phyloP scores from a whole-genome alignment of 2,113 vertebrate species.

The Lepidothrix coronata region DNA sequence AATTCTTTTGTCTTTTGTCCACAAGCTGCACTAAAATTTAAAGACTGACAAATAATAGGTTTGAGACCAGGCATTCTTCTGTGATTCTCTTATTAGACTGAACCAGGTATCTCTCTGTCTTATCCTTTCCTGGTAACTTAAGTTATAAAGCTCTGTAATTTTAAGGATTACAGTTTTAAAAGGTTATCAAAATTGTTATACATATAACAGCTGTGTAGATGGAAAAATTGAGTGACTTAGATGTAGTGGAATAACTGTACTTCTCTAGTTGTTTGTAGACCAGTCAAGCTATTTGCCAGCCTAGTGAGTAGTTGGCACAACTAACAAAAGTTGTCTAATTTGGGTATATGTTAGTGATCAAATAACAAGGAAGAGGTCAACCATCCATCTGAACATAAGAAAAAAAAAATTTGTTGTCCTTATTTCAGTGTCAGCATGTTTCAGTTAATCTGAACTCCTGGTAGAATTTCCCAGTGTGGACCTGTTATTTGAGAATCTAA shows the following conservation, averaged over 20 bases:
- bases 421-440: background rate
- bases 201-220: background rate
- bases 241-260: background rate
- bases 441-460: background rate
- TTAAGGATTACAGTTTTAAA: background rate
- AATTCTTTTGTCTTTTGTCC: conserved; percentile 6
- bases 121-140: background rate
- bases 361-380: background rate
- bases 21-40: conserved; percentile 13
- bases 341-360: background rate
- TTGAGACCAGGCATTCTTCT: background rate
- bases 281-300: background rate
- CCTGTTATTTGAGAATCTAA: background rate
- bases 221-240: background rate
- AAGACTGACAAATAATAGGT: conserved; percentile 19
- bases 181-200: background rate
- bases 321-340: background rate
- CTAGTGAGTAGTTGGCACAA: background rate
- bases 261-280: background rate
- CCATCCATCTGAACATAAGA: background rate
- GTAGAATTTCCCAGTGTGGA: background rate
- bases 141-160: conserved; percentile 3
- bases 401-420: background rate
- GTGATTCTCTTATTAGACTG: background rate
- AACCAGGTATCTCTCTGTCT: background rate